Evolutionary conservation across 2,888 invertebrate species (phyloP).

Genomic region (Aphodius sticticus): DNA sequence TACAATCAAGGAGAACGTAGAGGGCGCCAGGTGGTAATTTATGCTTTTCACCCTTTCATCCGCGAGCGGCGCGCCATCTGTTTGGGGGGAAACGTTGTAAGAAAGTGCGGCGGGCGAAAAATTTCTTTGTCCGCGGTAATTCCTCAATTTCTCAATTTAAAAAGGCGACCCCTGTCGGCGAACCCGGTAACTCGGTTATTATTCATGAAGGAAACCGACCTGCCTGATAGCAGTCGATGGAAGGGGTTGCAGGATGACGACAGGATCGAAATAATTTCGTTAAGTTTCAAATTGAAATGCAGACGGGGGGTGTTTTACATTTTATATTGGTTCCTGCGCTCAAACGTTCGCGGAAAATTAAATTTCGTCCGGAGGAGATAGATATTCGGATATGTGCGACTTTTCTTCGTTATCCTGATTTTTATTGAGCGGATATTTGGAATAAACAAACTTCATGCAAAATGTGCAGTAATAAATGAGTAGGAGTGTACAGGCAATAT

Average conservation of each 20-base stretch:
- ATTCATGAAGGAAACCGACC: neutral
- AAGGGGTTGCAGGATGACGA: neutral
- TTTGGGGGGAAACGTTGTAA: neutral
- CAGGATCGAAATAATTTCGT: slow-evolving; percentile 4
- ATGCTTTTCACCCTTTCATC: neutral
- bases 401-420: neutral
- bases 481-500: too few relatives aligned
- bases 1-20: neutral
- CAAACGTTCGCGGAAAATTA: neutral
- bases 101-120: neutral
- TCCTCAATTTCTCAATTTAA: neutral
- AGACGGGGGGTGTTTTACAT: neutral
- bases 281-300: neutral
- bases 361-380: neutral
- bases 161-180: neutral
- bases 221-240: neutral
- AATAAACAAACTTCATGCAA: too few relatives aligned
- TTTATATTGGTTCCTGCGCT: neutral
- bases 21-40: neutral
- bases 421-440: neutral
- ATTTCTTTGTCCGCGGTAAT: slow-evolving; percentile 4
- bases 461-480: too few relatives aligned
- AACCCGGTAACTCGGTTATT: neutral
- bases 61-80: neutral
- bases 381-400: neutral